phyloP scores from a whole-genome alignment of 2,797 vertebrate species.

The Melanotaenia pygmaea region DNA sequence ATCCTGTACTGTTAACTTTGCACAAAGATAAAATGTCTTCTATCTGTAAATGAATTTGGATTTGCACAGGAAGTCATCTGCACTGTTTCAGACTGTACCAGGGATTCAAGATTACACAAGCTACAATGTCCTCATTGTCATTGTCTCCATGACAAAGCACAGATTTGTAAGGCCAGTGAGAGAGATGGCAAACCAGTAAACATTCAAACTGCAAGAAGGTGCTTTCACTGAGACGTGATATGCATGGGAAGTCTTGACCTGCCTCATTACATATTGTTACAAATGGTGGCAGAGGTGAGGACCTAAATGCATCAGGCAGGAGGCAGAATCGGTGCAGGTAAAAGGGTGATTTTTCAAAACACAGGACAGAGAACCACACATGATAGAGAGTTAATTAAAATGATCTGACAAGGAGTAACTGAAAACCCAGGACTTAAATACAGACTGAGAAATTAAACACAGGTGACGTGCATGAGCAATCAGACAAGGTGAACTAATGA shows the following conservation, averaged over 20 bases:
- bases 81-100: constrained; percentile 35
- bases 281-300: no score
- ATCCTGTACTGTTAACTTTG: not conserved
- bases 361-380: no score
- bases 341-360: no score
- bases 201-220: constrained; percentile 37
- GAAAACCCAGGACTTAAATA: no score
- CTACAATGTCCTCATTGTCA: constrained; percentile 38
- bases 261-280: constrained; percentile 18
- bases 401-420: no score
- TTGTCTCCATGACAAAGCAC: constrained; percentile 60
- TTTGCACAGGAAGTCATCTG: constrained; percentile 12
- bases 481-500: no score
- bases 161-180: constrained; percentile 50
- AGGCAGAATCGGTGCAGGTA: no score
- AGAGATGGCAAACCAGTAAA: constrained; percentile 34
- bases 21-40: constrained; percentile 16
- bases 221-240: constrained; percentile 28
- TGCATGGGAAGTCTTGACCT: constrained; percentile 16
- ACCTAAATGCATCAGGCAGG: no score
- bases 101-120: constrained; percentile 30
- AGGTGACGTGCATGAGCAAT: no score
- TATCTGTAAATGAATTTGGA: constrained; percentile 10
- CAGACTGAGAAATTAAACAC: no score
- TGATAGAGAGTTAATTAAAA: no score